A percentile compares a stretch with the other conserved stretches of the same genome.
Evolutionary conservation across 2,888 invertebrate species (phyloP).

Genomic region (Nomada ferruginata): DNA sequence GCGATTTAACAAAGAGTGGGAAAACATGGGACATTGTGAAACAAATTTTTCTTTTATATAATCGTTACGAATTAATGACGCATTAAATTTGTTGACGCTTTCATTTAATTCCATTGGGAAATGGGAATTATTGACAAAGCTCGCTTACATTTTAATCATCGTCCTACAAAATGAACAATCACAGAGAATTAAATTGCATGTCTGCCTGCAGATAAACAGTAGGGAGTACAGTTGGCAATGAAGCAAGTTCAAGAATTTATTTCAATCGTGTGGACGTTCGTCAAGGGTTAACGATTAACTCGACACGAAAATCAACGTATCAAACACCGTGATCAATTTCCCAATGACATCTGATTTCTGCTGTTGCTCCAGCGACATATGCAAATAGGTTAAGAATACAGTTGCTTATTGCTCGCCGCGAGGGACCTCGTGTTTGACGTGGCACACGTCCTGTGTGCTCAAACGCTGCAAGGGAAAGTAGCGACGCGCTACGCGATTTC

Average conservation of each 20-base stretch:
- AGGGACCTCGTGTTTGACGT: conserved; percentile 36
- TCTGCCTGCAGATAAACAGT: no score
- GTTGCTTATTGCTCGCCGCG: conserved; percentile 38
- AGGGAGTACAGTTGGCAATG: no score
- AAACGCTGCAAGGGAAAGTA: conserved; percentile 44
- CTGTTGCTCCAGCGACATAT: conserved; percentile 16
- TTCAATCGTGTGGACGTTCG: not conserved
- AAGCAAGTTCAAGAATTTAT: not conserved
- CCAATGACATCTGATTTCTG: conserved; percentile 32
- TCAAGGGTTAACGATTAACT: not conserved
- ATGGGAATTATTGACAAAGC: no score
- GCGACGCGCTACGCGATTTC: conserved; percentile 24
- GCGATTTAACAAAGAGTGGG: no score
- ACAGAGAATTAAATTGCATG: no score
- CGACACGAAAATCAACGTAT: conserved; percentile 14
- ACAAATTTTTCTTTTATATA: no score
- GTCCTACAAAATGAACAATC: no score
- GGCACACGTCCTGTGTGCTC: conserved; percentile 28
- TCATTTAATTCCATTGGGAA: no score
- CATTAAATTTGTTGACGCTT: no score
- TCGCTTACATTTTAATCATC: no score
- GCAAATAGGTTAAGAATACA: conserved; percentile 46
- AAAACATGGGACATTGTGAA: no score
- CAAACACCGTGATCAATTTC: conserved; percentile 22
- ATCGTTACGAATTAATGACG: no score